Percentiles rank a stretch among this genome's conserved stretches.
Conservation (phyloP, 1,140 invertebrate species). For the Sesamia nonagrioides region DNA sequence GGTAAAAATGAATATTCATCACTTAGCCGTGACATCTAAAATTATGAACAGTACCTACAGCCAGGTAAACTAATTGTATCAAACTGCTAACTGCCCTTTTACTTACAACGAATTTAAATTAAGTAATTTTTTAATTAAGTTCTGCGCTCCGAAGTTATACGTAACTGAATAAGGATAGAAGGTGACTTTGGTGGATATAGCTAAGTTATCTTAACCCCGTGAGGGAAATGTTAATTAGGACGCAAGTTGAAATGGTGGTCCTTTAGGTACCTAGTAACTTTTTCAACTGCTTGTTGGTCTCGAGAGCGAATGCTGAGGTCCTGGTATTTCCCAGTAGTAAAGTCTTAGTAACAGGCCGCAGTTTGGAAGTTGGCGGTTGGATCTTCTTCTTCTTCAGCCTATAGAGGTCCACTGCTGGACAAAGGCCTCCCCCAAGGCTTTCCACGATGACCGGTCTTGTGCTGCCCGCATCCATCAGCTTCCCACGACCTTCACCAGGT, state of each 20-base stretch:
- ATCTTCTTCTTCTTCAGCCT: no score
- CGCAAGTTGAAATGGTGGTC: background rate
- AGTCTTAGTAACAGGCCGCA: no score
- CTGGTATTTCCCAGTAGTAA: no score
- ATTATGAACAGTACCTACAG: constrained; percentile 16
- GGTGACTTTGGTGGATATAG: constrained; percentile 18
- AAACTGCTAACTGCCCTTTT: constrained; percentile 46
- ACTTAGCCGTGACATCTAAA: background rate
- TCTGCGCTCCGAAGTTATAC: constrained; percentile 23
- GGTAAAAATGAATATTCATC: constrained; percentile 49
- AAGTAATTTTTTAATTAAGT: constrained; percentile 49
- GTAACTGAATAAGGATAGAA: constrained; percentile 21
- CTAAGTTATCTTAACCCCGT: background rate
- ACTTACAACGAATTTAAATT: constrained; percentile 43
- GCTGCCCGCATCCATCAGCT: no score
- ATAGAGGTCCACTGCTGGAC: no score
- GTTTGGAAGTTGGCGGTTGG: no score
- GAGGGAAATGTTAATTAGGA: constrained; percentile 17
- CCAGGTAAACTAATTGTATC: constrained; percentile 47
- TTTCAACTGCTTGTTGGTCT: no score
- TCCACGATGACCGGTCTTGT: no score
- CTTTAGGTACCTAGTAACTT: background rate
- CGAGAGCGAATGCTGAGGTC: no score
- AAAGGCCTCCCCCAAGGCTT: no score
- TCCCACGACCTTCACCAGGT: no score